Evolutionary conservation across 2,888 invertebrate genomes (phyloP), one percentile per base, ranked within the genome.

Genomic region (Stenichneumon culpator): DNA sequence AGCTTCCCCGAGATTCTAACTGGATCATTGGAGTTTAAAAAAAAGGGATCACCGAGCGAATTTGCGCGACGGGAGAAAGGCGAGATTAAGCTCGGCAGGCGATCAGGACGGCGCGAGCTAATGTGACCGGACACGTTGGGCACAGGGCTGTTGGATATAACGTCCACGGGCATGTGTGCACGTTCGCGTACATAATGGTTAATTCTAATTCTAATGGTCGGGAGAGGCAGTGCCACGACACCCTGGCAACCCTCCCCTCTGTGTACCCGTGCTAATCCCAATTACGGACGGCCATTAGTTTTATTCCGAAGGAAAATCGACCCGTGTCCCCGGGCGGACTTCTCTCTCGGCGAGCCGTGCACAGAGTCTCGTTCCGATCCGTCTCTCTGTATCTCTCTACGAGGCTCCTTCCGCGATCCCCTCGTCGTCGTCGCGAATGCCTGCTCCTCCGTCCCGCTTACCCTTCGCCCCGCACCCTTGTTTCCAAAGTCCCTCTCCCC

Each of bases 241-340:
- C 79, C 79, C 79, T 69, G 75, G 82, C 79, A 50, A 28, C 70
- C 79, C 87, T 70, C 80, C 82, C 82, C 82, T 86, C 80, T 84
- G 74, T 82, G 83, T 87, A 79, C 79, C 78, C 75, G 79, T 79
- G 83, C 91, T 93, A 93, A 94, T 93, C 92, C 93, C 92, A 93
- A 93, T 94, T 93, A 93, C 92, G 90, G 89, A 91, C 89, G 91
- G 90, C 92, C 92, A 93, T 94, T 93, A 93, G 92, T 93, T 93
- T 93, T 92, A 92, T 92, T 92, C 89, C 88, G 82, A 88, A 90
- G 89, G 89, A 92, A 93, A 93, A 92, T 91, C 91, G 89, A 90
- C 87, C 90, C 86, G 86, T 82, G 86, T 84, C 87, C 87, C 83
- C 82, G 68, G 79, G 68, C 82, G 32, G 60, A 67, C 77, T 68